A percentile compares a stretch with the other conserved stretches of the same genome.
Evolutionary conservation across 2,797 vertebrate genomes (phyloP).

Genomic region (Alosa sapidissima): DNA sequence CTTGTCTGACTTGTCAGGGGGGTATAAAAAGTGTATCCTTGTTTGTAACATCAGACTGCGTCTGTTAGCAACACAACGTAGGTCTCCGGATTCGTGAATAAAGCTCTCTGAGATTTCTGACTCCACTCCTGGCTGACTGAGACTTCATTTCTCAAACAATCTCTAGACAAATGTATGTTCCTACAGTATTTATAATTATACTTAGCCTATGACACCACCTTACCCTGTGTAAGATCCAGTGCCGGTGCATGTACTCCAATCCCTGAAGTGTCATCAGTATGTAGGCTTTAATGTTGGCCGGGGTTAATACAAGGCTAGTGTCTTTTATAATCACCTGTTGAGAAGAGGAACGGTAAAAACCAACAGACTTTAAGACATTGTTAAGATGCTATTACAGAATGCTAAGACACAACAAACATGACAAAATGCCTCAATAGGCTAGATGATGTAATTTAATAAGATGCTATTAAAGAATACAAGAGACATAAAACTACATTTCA

Average conservation of each 20-base stretch:
- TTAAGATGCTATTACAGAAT: neutral
- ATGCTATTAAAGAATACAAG: neutral
- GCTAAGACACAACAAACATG: neutral
- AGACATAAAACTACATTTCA: neutral
- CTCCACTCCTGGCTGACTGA: too few relatives aligned
- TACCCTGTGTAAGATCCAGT: slow-evolving; percentile 97
- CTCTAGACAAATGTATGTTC: too few relatives aligned
- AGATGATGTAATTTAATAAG: neutral
- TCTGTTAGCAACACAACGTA: too few relatives aligned
- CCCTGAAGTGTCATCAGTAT: slow-evolving; percentile 97
- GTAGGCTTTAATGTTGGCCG: slow-evolving; percentile 96
- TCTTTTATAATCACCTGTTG: slow-evolving; percentile 96
- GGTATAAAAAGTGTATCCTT: too few relatives aligned
- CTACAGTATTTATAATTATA: too few relatives aligned
- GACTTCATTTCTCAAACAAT: too few relatives aligned
- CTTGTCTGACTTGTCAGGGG: too few relatives aligned
- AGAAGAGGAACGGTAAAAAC: slow-evolving; percentile 33
- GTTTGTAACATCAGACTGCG: too few relatives aligned
- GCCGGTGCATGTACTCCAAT: slow-evolving; percentile 92
- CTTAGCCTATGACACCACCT: slow-evolving; percentile 47
- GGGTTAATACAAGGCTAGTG: slow-evolving; percentile 92
- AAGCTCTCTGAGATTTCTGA: too few relatives aligned
- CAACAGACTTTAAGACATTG: neutral
- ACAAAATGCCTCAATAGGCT: neutral
- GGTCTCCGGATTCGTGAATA: too few relatives aligned